Percentiles rank a stretch among this genome's conserved stretches.
These are phyloP conservation scores for Cavia porcellus DNA, from an alignment of 2,113 vertebrate species.

Conservation along the genomic window DNA sequence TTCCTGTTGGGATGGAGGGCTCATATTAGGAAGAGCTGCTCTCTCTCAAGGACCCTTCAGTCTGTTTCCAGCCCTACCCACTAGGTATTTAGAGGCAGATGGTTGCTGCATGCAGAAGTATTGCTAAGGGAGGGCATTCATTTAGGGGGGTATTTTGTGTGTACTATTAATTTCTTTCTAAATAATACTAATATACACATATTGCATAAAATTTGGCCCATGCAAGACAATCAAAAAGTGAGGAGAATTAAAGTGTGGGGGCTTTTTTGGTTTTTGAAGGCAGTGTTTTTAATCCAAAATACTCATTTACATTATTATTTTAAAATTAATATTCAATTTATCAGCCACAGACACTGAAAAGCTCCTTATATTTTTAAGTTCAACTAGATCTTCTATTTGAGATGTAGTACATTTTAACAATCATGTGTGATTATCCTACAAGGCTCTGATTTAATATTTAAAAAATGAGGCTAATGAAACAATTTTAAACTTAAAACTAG, in stretches of 20 bases:
- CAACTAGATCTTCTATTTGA: neutral
- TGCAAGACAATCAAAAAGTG: neutral
- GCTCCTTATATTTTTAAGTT: neutral
- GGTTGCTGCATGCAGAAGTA: neutral
- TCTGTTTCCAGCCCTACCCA: neutral
- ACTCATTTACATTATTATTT: neutral
- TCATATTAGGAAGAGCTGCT: neutral
- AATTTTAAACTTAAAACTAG: neutral
- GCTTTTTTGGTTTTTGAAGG: neutral
- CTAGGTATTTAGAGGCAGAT: neutral
- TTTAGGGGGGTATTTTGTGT: neutral
- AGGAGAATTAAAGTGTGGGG: neutral
- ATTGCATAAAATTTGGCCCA: neutral
- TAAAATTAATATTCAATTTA: conserved; percentile 9
- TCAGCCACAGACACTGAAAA: neutral
- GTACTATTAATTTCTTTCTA: neutral
- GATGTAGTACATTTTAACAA: neutral
- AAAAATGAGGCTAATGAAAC: neutral
- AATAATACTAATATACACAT: neutral
- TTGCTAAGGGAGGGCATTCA: neutral
- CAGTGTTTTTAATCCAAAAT: neutral
- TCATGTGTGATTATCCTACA: neutral
- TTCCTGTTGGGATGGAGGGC: neutral
- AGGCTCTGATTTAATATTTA: conserved; percentile 2
- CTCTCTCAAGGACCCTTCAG: neutral